Percentiles rank a stretch among this genome's conserved stretches.
phyloP scores from a whole-genome alignment of 2,797 vertebrate species.

The Microhierax caerulescens region DNA sequence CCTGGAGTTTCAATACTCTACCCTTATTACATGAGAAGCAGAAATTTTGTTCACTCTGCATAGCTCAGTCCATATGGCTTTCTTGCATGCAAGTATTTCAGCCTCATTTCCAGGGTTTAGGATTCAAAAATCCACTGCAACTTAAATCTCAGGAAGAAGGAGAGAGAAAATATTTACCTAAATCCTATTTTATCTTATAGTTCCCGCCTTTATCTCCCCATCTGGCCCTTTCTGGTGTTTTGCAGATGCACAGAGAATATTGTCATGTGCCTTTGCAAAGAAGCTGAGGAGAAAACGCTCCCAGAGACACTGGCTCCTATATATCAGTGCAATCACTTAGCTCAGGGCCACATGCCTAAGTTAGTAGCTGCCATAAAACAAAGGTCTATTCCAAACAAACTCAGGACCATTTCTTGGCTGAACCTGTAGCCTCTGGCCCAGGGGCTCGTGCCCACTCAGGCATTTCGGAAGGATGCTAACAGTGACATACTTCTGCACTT shows the following conservation, averaged over 20 bases:
- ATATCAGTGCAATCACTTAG: background rate
- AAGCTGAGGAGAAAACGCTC: background rate
- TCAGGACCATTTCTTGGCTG: background rate
- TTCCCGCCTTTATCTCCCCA: background rate
- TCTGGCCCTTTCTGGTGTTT: background rate
- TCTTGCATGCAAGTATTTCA: background rate
- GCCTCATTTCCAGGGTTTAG: background rate
- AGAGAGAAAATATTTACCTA: background rate
- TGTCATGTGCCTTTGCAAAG: background rate
- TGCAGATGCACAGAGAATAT: background rate
- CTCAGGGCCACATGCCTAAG: background rate
- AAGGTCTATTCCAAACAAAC: background rate
- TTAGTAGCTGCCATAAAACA: background rate
- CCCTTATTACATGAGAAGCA: background rate
- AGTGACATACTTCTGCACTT: background rate
- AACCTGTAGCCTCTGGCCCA: background rate
- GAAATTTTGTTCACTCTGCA: background rate
- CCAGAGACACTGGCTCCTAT: background rate
- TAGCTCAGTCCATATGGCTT: background rate
- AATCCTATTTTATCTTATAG: background rate
- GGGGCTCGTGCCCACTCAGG: background rate
- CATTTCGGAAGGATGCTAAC: background rate
- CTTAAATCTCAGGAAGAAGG: background rate
- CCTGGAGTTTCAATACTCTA: background rate
- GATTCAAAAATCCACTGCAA: background rate